Base-by-base conservation (phyloP, 2,888 invertebrate species). In the Brachyopa scutellaris region DNA sequence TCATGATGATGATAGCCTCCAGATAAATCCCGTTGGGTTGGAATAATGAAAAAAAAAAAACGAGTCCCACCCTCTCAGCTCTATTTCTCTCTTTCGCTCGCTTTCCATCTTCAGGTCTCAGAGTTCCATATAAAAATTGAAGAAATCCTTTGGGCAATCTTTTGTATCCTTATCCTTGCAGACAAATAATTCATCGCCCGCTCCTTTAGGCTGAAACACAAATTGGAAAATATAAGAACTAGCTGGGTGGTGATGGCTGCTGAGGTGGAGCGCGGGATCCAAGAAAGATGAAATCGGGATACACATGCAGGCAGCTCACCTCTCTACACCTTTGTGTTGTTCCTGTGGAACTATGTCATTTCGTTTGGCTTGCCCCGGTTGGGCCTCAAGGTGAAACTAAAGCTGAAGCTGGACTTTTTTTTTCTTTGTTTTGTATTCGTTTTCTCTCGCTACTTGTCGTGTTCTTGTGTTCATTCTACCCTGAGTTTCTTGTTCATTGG, bases 161-260 rank as follows among this genome's bases (percentile, higher is more conserved):
- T 82, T 82, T 77, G 76, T 82, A 82, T 82, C 77, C 77, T 77
- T 82, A 82, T 82, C 82, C 82, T 82, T 82, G 82, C 84, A 85
- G 85, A 85, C 85, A 85, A 85, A 85, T 85, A 85, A 85, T 85
- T 85, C 85, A 85, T 85, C 85, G 85, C 84, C 85, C 74, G 72
- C 76, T 76, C 84, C 85, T 84, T 55, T 33, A 79, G 84, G 84
- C 84, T 53, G 76, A 70, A 85, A 85, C 84, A 84, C 85, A 85
- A 85, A 85, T 85, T 85, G 85, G 85, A 85, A 85, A 85, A 85
- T 85, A 85, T 85, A 85, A 85, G 85, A 85, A 85, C 85, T 85
- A 85, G 85, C 85, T 85, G 85, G 84, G 84, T 85, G 85, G 84
- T 74, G 74, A 73, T 67, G 79, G 33, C 29, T 21, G 53, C 53